phyloP scores from a whole-genome alignment of 2,888 invertebrate genomes.

The Amorpha juglandis region DNA sequence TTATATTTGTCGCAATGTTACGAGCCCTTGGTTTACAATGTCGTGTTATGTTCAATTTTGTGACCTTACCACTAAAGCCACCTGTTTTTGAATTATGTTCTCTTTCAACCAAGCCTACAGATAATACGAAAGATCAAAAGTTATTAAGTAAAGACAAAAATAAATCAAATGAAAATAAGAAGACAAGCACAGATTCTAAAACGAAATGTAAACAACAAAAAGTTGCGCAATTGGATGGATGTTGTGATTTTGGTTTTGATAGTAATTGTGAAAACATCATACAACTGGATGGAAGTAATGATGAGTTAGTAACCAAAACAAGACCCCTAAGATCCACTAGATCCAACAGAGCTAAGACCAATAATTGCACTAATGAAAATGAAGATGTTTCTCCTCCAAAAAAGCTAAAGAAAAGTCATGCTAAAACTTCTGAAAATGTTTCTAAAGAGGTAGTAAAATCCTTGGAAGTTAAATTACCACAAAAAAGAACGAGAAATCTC shows the following conservation, averaged over 20 bases:
- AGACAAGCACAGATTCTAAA: conserved; percentile 36
- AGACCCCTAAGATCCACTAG: conserved; percentile 51
- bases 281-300: conserved; percentile 70
- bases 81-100: conserved; percentile 86
- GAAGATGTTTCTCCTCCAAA: conserved; percentile 69
- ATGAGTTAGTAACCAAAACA: conserved; percentile 46
- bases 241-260: conserved; percentile 58
- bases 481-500: conserved; percentile 25
- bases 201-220: conserved; percentile 48
- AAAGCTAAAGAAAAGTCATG: conserved; percentile 46
- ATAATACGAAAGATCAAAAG: conserved; percentile 45
- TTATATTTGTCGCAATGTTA: conserved; percentile 90
- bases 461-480: conserved; percentile 24
- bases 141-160: conserved; percentile 33
- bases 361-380: conserved; percentile 39
- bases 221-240: conserved; percentile 85
- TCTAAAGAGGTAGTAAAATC: not conserved
- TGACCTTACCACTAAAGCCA: conserved; percentile 89
- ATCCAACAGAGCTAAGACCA: conserved; percentile 43
- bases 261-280: conserved; percentile 53
- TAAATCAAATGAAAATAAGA: conserved; percentile 34
- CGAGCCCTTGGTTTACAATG: conserved; percentile 92
- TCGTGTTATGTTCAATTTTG: conserved; percentile 91
- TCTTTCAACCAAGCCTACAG: conserved; percentile 76
- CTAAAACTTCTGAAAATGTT: not conserved